Evolutionary conservation across 2,888 invertebrate species (phyloP), one percentile per base, ranked within the genome.

Genomic region (Ophonus ardosiacus): DNA sequence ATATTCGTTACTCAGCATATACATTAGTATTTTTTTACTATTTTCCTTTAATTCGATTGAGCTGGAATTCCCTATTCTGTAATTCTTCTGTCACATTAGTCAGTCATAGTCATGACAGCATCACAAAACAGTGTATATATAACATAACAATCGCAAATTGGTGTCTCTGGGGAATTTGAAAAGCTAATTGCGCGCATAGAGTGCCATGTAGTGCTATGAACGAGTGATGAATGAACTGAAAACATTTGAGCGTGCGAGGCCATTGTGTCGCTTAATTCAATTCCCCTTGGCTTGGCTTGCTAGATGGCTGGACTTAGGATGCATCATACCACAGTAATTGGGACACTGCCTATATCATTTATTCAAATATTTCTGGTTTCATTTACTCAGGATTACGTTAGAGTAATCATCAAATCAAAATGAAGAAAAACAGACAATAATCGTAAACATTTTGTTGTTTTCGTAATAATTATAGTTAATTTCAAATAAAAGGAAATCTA

Each of bases 201-300:
- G 68, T 68, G 68, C 38, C 17, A 68, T 68, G 71, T 74, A 68
- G 51, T 71, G 71, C 68, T 15, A 68, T 74, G 82, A 71, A 82
- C 82, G 71, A 76, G 59, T 81, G 87, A 85, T 86, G 85, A 87
- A 87, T 86, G 87, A 87, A 81, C 87, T 87, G 87, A 86, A 87
- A 88, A 88, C 87, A 87, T 80, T 71, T 83, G 57, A 87, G 82
- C 86, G 85, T 74, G 86, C 87, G 87, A 87, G 86, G 86, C 86
- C 86, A 87, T 87, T 87, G 87, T 87, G 85, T 80, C 86, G 84
- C 86, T 65, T 87, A 87, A 87, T 87, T 87, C 84, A 87, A 87
- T 87, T 87, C 86, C 43, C 74, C 61, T 76, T 83, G 76, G 76
- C 61, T 76, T 83, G 76, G 76, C 43, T 43, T 38, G 68, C 68